Conservation (phyloP, 2,797 vertebrate genomes). For the Coregonus suidteri region DNA sequence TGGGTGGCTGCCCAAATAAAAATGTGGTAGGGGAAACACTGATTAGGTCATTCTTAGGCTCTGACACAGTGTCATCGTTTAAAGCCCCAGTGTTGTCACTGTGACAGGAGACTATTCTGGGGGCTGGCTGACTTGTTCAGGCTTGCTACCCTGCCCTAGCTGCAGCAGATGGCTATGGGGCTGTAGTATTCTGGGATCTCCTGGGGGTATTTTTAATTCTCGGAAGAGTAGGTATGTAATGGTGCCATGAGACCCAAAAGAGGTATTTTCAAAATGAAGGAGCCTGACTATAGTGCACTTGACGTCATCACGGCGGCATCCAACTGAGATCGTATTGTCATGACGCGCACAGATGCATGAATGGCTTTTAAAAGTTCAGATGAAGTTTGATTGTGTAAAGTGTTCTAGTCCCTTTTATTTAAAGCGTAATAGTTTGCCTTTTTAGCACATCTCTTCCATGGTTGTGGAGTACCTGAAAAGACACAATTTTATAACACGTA, state of each 20-base stretch:
- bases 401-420: neutral
- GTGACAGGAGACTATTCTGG: conserved; percentile 38
- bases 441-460: neutral
- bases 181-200: conserved; percentile 71
- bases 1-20: neutral
- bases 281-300: conserved; percentile 46
- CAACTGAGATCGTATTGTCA: conserved; percentile 33
- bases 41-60: neutral
- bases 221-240: conserved; percentile 66
- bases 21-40: neutral
- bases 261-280: conserved; percentile 62
- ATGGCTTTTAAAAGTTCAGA: neutral
- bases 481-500: no score
- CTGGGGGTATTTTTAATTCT: conserved; percentile 62
- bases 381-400: neutral
- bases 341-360: neutral
- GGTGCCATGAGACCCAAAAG: conserved; percentile 71
- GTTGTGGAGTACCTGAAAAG: no score
- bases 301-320: conserved; percentile 58
- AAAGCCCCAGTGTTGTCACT: conserved; percentile 31
- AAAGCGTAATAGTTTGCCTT: neutral
- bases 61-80: conserved; percentile 27
- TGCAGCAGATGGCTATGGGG: conserved; percentile 23
- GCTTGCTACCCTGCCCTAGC: conserved; percentile 49
- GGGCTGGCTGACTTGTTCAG: conserved; percentile 59